Conservation (phyloP, 2,113 vertebrate species). For the Genyomyrus donnyi region DNA sequence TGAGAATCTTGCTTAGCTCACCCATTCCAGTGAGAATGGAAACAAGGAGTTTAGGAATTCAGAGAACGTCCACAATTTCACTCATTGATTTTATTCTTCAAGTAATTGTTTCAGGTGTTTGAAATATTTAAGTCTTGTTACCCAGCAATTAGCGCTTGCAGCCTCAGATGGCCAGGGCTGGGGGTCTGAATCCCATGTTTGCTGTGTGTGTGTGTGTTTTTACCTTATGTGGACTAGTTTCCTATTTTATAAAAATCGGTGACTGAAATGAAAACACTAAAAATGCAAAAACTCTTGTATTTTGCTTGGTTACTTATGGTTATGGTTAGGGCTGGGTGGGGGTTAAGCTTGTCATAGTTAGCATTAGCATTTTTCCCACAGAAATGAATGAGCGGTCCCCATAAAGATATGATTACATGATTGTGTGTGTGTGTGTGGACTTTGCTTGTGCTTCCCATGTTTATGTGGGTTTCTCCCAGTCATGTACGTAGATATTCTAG, state of each 20-base stretch:
- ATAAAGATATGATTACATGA: too few relatives aligned
- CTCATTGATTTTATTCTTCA: not conserved
- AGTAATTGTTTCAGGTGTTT: not conserved
- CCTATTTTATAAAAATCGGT: too few relatives aligned
- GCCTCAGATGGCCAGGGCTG: not conserved
- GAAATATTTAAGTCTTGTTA: not conserved
- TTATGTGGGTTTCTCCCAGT: not conserved
- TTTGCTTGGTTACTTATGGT: too few relatives aligned
- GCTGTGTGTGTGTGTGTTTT: not conserved
- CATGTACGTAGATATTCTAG: not conserved
- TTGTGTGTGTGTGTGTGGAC: not conserved
- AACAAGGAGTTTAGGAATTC: not conserved
- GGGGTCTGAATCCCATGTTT: not conserved
- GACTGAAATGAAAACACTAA: too few relatives aligned
- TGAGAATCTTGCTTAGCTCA: not conserved
- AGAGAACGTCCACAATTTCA: not conserved
- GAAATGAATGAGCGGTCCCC: too few relatives aligned
- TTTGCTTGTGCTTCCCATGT: not conserved
- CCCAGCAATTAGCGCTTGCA: not conserved
- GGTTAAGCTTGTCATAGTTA: too few relatives aligned
- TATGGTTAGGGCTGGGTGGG: too few relatives aligned
- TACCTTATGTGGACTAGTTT: too few relatives aligned
- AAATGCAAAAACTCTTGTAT: too few relatives aligned
- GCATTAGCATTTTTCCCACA: too few relatives aligned
- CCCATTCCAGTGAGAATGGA: not conserved